Conservation (phyloP, 2,888 invertebrate genomes). For the Lypha dubia region DNA sequence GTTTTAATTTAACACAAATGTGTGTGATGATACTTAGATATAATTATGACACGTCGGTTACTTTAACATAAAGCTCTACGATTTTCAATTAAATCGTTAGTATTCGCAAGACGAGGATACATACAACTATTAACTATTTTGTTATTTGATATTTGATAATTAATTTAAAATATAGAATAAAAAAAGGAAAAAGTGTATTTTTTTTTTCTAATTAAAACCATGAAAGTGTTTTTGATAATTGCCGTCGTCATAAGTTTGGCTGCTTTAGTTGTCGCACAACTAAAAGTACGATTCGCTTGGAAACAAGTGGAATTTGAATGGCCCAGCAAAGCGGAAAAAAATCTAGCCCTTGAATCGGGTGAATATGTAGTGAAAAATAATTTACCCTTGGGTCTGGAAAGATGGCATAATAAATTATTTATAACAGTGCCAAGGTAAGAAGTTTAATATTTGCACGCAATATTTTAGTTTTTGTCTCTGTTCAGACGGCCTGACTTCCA, state of each 20-base stretch:
- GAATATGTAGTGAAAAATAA: slow-evolving; percentile 87
- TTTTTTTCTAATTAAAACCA: slow-evolving; percentile 26
- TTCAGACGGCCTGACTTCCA: too few species aligned
- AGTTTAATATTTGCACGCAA: slow-evolving; percentile 62
- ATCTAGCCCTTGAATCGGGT: slow-evolving; percentile 86
- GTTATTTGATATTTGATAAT: neutral
- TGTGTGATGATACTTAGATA: neutral
- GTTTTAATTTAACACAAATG: too few species aligned
- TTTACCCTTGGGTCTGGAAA: slow-evolving; percentile 88
- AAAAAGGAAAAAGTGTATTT: neutral
- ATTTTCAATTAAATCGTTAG: slow-evolving; percentile 26
- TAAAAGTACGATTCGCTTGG: slow-evolving; percentile 88
- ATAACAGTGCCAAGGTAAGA: slow-evolving; percentile 87
- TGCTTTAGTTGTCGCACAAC: slow-evolving; percentile 81
- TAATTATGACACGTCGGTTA: slow-evolving; percentile 8
- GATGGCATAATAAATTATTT: slow-evolving; percentile 89
- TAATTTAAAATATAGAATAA: neutral
- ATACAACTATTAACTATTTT: slow-evolving; percentile 10
- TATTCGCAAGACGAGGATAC: slow-evolving; percentile 33
- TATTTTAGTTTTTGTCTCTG: too few species aligned
- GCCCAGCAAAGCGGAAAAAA: slow-evolving; percentile 86
- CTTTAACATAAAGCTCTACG: slow-evolving; percentile 60
- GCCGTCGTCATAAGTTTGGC: slow-evolving; percentile 1
- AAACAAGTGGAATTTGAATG: slow-evolving; percentile 88
- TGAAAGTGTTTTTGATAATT: slow-evolving; percentile 54